These are phyloP conservation scores for Tetragnatha versicolor DNA, from an alignment of 1,140 invertebrate species.

Conservation along the genomic window DNA sequence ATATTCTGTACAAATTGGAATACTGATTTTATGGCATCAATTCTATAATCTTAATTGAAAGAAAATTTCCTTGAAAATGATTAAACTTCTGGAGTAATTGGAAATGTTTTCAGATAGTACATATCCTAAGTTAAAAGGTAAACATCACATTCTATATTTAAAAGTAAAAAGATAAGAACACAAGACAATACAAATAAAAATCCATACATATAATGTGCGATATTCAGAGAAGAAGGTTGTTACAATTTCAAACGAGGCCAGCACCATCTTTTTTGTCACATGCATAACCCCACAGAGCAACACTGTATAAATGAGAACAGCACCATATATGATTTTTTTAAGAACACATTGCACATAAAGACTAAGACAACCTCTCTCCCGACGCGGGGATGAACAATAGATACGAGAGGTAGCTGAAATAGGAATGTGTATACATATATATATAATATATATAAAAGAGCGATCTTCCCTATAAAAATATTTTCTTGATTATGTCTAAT, in stretches of 20 bases:
- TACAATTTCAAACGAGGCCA: background rate
- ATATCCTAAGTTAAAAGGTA: background rate
- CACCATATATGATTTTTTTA: conserved; percentile 39
- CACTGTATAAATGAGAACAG: conserved; percentile 44
- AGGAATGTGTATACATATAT: conserved; percentile 54
- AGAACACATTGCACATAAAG: conserved; percentile 51
- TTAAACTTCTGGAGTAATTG: background rate
- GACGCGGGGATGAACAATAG: background rate
- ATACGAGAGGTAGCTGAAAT: conserved; percentile 52
- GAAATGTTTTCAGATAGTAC: background rate
- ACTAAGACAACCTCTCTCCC: conserved; percentile 12
- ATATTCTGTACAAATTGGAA: no score
- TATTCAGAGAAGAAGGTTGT: background rate
- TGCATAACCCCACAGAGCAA: conserved; percentile 34
- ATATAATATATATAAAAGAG: conserved; percentile 48
- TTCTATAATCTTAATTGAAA: no score
- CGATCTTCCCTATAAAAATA: conserved; percentile 29
- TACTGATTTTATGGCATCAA: no score
- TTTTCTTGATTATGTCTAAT: conserved; percentile 48
- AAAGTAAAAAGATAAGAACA: background rate
- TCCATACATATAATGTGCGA: background rate
- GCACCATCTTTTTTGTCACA: conserved; percentile 46
- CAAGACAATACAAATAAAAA: conserved; percentile 12
- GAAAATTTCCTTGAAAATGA: no score
- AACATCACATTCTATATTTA: background rate